These are phyloP conservation scores for Sparidentex hasta DNA, from an alignment of 2,797 vertebrate species.

Conservation along the genomic window DNA sequence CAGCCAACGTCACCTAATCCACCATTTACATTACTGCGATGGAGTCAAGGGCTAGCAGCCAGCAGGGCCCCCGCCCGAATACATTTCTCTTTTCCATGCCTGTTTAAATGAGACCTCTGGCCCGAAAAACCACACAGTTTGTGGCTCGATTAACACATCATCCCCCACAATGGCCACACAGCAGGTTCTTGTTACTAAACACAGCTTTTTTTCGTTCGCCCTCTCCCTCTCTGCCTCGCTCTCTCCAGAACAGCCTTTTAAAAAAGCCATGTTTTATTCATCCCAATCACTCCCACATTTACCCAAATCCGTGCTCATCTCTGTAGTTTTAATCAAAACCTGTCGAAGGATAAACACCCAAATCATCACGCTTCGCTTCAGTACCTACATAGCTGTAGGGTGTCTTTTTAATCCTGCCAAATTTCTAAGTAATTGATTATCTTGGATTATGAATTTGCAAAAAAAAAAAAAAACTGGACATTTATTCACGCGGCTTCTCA, in stretches of 20 bases:
- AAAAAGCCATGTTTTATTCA: constrained; percentile 82
- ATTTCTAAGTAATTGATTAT: constrained; percentile 67
- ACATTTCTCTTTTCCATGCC: constrained; percentile 78
- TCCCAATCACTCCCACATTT: constrained; percentile 76
- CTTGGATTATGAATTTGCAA: constrained; percentile 48
- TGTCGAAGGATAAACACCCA: constrained; percentile 65
- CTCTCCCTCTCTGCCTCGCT: constrained; percentile 34
- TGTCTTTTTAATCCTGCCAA: constrained; percentile 10
- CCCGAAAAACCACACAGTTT: constrained; percentile 82
- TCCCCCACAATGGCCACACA: constrained; percentile 83
- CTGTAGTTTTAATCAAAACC: constrained; percentile 73
- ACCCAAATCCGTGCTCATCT: constrained; percentile 76
- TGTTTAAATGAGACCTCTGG: constrained; percentile 84
- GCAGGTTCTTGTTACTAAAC: constrained; percentile 83
- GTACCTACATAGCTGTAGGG: constrained; percentile 28
- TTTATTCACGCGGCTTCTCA: constrained; percentile 16
- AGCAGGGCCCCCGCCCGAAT: constrained; percentile 78
- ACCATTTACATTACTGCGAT: constrained; percentile 86
- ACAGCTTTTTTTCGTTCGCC: constrained; percentile 29
- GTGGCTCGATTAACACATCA: constrained; percentile 86
- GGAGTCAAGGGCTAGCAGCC: constrained; percentile 83
- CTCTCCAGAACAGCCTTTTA: constrained; percentile 57
- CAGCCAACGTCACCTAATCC: constrained; percentile 83
- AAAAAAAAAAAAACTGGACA: constrained; percentile 18
- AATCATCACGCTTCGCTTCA: constrained; percentile 54